Conservation (phyloP, 2,888 invertebrate genomes). For the Amiota mariae region DNA sequence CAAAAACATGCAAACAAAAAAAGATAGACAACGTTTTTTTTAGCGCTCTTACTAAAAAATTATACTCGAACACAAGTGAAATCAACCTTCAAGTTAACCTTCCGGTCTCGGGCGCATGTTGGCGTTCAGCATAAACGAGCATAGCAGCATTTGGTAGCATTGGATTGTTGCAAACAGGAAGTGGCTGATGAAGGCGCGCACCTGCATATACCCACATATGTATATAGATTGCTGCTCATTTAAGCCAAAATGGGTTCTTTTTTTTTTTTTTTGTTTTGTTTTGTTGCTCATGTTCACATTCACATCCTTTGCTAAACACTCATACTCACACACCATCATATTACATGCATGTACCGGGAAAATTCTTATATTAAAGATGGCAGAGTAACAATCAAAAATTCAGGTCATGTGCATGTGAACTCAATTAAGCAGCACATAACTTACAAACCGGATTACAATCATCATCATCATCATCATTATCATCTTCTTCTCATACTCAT, state of each 20-base stretch:
- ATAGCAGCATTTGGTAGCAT: neutral
- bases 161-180: conserved; percentile 47
- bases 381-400: conserved; percentile 59
- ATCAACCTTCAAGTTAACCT: conserved; percentile 65
- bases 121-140: neutral
- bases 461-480: conserved; percentile 65
- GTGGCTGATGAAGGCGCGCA: conserved; percentile 51
- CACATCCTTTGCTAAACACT: conserved; percentile 18
- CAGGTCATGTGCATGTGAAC: conserved; percentile 71
- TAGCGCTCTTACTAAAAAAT: conserved; percentile 24
- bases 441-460: conserved; percentile 71
- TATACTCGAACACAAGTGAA: conserved; percentile 61
- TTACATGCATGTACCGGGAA: too few species aligned
- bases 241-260: conserved; percentile 13
- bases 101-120: conserved; percentile 35
- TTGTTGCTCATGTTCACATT: conserved; percentile 13
- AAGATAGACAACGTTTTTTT: conserved; percentile 20
- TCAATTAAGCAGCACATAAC: conserved; percentile 71
- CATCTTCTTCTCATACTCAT: neutral
- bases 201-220: conserved; percentile 17
- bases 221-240: conserved; percentile 3
- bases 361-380: neutral
- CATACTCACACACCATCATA: too few species aligned
- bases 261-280: too few species aligned
- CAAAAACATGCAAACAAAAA: neutral